These are phyloP conservation scores for Scelioninae gen. 2 DNA, from an alignment of 2,888 invertebrate genomes.

Conservation along the genomic window DNA sequence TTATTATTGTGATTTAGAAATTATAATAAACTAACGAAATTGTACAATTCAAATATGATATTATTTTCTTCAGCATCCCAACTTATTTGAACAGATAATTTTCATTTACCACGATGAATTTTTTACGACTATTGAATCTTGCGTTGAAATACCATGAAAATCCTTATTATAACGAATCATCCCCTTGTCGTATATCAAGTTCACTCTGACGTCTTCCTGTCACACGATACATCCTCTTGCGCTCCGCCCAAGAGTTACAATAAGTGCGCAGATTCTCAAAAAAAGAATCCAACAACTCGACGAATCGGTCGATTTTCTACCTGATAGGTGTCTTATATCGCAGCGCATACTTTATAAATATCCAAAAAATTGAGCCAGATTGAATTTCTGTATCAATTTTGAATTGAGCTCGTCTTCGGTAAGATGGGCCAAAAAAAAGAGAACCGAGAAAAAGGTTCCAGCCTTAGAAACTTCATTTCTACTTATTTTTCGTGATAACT, in stretches of 20 bases:
- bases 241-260: conserved; percentile 66
- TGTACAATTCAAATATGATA: no score
- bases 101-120: conserved; percentile 45
- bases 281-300: conserved; percentile 47
- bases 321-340: conserved; percentile 63
- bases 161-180: conserved; percentile 71
- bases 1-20: no score
- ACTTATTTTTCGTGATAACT: no score
- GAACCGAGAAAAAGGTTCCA: background rate
- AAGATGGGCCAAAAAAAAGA: background rate
- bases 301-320: conserved; percentile 61
- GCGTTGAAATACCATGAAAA: conserved; percentile 66
- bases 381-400: conserved; percentile 40
- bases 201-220: conserved; percentile 70
- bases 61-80: no score
- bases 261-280: conserved; percentile 59
- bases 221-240: conserved; percentile 69
- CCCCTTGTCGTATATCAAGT: conserved; percentile 70
- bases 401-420: conserved; percentile 1
- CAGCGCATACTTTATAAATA: conserved; percentile 34
- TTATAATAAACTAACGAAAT: no score
- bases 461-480: no score
- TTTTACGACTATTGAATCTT: conserved; percentile 36
- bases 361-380: conserved; percentile 32
- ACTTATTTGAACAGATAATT: background rate